These are phyloP conservation scores for Sinella curviseta DNA, from an alignment of 1,140 invertebrate species.

Conservation along the genomic window DNA sequence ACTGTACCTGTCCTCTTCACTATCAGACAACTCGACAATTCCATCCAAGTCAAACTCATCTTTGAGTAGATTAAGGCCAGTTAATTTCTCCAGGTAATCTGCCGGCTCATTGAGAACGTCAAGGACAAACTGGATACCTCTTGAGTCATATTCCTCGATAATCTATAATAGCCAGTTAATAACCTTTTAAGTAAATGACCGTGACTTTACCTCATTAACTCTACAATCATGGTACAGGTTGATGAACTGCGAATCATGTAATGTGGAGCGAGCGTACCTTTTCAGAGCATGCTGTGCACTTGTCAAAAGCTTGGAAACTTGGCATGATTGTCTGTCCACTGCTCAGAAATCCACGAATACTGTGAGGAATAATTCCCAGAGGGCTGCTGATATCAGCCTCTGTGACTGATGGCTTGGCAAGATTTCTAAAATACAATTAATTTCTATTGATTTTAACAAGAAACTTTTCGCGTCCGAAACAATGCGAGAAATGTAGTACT, in stretches of 20 bases:
- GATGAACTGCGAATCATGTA: no score
- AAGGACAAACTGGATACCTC: constrained; percentile 76
- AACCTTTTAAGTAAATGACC: constrained; percentile 17
- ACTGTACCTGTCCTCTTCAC: constrained; percentile 35
- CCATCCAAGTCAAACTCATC: constrained; percentile 65
- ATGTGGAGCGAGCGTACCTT: constrained; percentile 53
- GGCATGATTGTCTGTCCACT: constrained; percentile 77
- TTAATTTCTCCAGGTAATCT: constrained; percentile 81
- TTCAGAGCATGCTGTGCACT: constrained; percentile 88
- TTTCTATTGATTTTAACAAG: background rate
- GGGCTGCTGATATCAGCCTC: constrained; percentile 61
- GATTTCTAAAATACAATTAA: constrained; percentile 51
- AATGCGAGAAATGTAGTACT: background rate
- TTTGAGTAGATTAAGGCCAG: constrained; percentile 77
- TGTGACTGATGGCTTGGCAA: constrained; percentile 52
- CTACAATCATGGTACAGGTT: background rate
- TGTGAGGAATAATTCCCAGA: constrained; percentile 87
- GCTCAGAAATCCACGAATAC: constrained; percentile 86
- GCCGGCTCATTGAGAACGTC: constrained; percentile 78
- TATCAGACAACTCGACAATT: constrained; percentile 48
- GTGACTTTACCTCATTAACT: background rate
- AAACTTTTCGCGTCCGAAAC: background rate
- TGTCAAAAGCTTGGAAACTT: constrained; percentile 77
- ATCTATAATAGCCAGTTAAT: constrained; percentile 60
- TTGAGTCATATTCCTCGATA: constrained; percentile 65